phyloP scores from a whole-genome alignment of 2,797 vertebrate genomes.

The Poeciliopsis presidionis region DNA sequence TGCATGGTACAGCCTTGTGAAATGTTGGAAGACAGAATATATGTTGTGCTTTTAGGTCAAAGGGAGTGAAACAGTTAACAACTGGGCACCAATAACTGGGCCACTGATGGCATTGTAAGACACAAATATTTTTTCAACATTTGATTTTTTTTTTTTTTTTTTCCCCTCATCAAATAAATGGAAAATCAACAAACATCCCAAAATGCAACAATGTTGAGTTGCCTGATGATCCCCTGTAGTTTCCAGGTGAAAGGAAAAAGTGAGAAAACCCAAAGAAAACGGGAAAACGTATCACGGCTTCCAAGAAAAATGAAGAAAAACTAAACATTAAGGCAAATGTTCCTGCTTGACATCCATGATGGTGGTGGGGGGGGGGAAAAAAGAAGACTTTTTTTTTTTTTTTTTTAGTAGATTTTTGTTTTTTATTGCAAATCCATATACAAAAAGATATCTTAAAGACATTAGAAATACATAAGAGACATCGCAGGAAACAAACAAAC shows the following conservation, averaged over 20 bases:
- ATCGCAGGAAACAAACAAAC: conserved; percentile 1
- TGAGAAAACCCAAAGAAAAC: not conserved
- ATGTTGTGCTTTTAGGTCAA: not conserved
- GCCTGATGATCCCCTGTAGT: not conserved
- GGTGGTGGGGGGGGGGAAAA: not conserved
- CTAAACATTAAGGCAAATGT: not conserved
- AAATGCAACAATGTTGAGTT: not conserved
- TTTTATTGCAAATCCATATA: conserved; percentile 99
- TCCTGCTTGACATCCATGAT: not conserved
- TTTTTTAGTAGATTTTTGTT: conserved; percentile 82
- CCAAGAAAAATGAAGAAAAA: conserved; percentile 54
- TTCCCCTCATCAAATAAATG: not conserved
- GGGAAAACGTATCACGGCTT: conserved; percentile 46
- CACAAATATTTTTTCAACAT: not conserved
- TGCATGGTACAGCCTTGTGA: not conserved
- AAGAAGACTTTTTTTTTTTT: conserved; percentile 42
- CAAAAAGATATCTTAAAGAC: conserved; percentile 91
- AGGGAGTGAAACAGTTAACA: not conserved
- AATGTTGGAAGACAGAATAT: not conserved
- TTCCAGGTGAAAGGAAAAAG: not conserved
- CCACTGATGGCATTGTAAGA: not conserved
- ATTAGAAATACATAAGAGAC: conserved; percentile 80
- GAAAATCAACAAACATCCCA: not conserved
- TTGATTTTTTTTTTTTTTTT: not conserved
- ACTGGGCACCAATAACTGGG: not conserved